phyloP scores from a whole-genome alignment of 2,797 vertebrate genomes.

The Aeoliscus strigatus region DNA sequence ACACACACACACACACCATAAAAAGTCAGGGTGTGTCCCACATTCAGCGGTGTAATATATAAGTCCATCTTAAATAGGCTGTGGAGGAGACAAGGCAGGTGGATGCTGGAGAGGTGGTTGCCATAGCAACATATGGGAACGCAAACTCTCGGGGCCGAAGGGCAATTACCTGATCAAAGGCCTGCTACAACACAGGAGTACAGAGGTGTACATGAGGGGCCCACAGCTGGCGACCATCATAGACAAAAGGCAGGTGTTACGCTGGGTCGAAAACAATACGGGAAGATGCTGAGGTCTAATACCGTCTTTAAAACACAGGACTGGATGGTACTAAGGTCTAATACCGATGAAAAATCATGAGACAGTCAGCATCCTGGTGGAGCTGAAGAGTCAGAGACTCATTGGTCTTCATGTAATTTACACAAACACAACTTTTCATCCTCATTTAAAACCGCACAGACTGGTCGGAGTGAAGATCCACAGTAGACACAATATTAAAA shows the following conservation, averaged over 20 bases:
- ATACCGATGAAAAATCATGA: too few relatives aligned
- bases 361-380: too few relatives aligned
- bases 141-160: constrained; percentile 64
- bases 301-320: neutral
- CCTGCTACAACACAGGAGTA: constrained; percentile 48
- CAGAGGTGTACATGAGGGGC: constrained; percentile 49
- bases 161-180: constrained; percentile 81
- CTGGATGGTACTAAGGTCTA: too few relatives aligned
- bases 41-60: constrained; percentile 15
- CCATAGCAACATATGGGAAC: constrained; percentile 71
- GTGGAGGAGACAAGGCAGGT: constrained; percentile 41
- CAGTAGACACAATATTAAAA: too few relatives aligned
- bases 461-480: too few relatives aligned
- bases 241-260: constrained; percentile 43
- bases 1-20: neutral
- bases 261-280: neutral
- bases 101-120: constrained; percentile 58
- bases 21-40: too few relatives aligned
- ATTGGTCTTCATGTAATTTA: too few relatives aligned
- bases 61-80: constrained; percentile 53
- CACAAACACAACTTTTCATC: too few relatives aligned
- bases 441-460: too few relatives aligned
- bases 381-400: too few relatives aligned
- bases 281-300: neutral
- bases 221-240: constrained; percentile 57